Evolutionary conservation across 2,113 vertebrate species (phyloP).

Genomic region (Microtus oregoni): DNA sequence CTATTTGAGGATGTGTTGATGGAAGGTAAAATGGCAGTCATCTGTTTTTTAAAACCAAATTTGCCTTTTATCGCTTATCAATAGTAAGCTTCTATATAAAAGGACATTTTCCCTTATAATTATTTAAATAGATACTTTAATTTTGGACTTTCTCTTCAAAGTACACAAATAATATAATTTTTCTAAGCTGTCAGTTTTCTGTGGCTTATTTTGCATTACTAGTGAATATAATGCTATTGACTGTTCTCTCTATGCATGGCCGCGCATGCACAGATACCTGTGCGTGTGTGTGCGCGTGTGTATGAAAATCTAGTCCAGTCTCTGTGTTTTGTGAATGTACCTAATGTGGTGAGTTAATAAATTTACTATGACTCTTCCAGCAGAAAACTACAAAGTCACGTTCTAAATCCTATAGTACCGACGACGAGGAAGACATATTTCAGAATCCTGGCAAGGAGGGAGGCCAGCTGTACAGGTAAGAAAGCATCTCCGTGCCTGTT

Average conservation of each 20-base stretch:
- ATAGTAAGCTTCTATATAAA: neutral
- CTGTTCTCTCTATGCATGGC: neutral
- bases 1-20: neutral
- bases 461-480: conserved; percentile 93
- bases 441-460: conserved; percentile 90
- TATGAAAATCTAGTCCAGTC: neutral
- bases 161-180: neutral
- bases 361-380: conserved; percentile 65
- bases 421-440: conserved; percentile 92
- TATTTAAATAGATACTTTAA: conserved; percentile 18
- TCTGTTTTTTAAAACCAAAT: neutral
- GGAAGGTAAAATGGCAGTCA: neutral
- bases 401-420: conserved; percentile 89
- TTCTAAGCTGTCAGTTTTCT: conserved; percentile 15
- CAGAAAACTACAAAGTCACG: conserved; percentile 94
- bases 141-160: neutral
- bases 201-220: neutral
- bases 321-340: neutral
- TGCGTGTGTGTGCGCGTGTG: neutral
- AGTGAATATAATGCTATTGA: too few species aligned
- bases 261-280: neutral
- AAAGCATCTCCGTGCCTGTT: neutral
- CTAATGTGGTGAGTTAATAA: neutral
- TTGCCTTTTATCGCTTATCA: conserved; percentile 31
- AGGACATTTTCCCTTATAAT: neutral